phyloP scores from a whole-genome alignment of 1,140 invertebrate species.

The Archivesica marissinica region DNA sequence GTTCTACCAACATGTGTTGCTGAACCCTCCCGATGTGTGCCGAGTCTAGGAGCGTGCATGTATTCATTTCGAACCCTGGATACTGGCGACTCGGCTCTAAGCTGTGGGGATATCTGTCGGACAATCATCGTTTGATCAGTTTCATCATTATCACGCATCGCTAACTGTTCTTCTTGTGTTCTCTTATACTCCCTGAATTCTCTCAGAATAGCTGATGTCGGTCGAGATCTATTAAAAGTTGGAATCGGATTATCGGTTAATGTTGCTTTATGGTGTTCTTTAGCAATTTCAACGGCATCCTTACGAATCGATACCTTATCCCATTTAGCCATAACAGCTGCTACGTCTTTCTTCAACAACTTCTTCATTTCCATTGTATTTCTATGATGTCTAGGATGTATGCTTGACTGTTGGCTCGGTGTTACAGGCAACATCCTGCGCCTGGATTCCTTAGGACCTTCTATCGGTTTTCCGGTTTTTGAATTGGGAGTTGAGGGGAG shows the following conservation, averaged over 20 bases:
- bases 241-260: constrained; percentile 12
- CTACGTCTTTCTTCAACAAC: constrained; percentile 29
- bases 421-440: constrained; percentile 41
- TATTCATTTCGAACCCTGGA: constrained; percentile 13
- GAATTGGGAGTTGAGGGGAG: constrained; percentile 31
- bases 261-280: constrained; percentile 35
- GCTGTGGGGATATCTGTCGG: constrained; percentile 51
- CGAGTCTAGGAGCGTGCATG: neutral
- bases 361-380: neutral
- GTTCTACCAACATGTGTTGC: neutral
- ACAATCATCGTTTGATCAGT: constrained; percentile 33
- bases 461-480: neutral
- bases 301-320: neutral
- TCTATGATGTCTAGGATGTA: neutral
- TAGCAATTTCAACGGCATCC: constrained; percentile 36
- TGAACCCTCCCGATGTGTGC: neutral
- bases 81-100: constrained; percentile 18
- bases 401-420: constrained; percentile 15
- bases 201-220: constrained; percentile 53
- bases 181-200: constrained; percentile 48
- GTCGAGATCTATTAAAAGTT: constrained; percentile 29
- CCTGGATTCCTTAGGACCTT: constrained; percentile 27
- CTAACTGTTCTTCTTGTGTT: constrained; percentile 12
- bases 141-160: neutral
- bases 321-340: constrained; percentile 39